Percentiles rank a stretch among this genome's conserved stretches.
Evolutionary conservation across 2,113 vertebrate genomes (phyloP).

Genomic region (Himantopus leucocephalus): DNA sequence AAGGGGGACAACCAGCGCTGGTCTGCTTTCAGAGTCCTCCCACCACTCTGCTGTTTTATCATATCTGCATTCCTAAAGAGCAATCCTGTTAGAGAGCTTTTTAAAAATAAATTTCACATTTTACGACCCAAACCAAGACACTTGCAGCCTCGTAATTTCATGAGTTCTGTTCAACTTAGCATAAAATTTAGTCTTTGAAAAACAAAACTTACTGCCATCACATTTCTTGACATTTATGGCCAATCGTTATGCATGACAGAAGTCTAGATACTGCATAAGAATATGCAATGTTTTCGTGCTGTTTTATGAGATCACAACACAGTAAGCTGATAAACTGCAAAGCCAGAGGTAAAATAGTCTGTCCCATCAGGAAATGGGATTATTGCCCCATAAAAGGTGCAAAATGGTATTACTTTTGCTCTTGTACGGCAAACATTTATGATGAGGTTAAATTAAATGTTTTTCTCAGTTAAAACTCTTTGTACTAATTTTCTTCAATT

Average conservation of each 20-base stretch:
- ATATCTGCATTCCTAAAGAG: neutral
- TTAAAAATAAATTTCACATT: neutral
- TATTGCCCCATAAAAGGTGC: neutral
- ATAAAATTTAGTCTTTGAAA: neutral
- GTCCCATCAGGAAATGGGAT: neutral
- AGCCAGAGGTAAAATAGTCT: neutral
- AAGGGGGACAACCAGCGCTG: neutral
- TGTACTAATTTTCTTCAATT: neutral
- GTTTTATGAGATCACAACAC: neutral
- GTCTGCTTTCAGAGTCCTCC: neutral
- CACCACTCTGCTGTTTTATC: neutral
- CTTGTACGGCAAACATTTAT: neutral
- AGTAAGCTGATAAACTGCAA: neutral
- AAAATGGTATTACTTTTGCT: neutral
- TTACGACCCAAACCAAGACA: neutral
- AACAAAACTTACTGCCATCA: neutral
- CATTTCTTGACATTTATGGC: neutral
- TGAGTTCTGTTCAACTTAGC: neutral
- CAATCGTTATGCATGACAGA: neutral
- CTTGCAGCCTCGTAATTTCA: neutral
- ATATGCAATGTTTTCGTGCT: neutral
- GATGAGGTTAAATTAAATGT: neutral
- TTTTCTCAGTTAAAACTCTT: neutral
- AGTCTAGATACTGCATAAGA: neutral
- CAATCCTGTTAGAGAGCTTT: neutral